phyloP scores from a whole-genome alignment of 53 echinoderm and acorn worm species.

The Patiria pectinifera region DNA sequence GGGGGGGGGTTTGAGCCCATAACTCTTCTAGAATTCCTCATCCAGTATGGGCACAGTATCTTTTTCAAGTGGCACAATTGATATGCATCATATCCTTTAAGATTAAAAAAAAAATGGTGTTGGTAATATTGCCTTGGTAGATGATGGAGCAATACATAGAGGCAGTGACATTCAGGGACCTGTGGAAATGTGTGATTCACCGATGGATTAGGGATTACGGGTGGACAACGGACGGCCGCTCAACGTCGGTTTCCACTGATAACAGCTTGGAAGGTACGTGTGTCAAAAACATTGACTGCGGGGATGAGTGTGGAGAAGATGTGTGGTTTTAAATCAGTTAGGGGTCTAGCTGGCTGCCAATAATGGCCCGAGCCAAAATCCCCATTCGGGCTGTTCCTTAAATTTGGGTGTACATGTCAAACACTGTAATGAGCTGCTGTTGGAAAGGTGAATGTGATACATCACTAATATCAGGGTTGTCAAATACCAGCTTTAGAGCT shows the following conservation, averaged over 20 bases:
- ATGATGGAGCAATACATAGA: constrained; percentile 81
- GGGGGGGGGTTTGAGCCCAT: too few relatives aligned
- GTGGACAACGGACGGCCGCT: constrained; percentile 81
- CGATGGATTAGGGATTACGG: constrained; percentile 92
- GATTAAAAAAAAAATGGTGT: background rate
- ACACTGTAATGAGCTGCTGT: too few relatives aligned
- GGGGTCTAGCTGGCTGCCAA: too few relatives aligned
- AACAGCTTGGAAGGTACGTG: constrained; percentile 42
- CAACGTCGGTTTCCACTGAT: constrained; percentile 63
- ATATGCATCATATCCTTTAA: background rate
- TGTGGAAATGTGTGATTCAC: constrained; percentile 89
- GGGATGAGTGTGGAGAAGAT: background rate
- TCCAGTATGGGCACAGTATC: too few relatives aligned
- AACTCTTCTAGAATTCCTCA: too few relatives aligned
- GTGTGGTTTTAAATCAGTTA: too few relatives aligned
- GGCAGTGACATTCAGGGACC: constrained; percentile 83
- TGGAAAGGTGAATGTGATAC: too few relatives aligned
- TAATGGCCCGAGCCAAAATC: too few relatives aligned
- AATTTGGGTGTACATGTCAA: too few relatives aligned
- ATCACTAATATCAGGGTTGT: too few relatives aligned
- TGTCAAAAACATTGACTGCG: background rate
- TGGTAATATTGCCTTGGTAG: constrained; percentile 7
- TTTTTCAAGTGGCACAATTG: background rate
- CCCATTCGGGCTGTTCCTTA: too few relatives aligned
- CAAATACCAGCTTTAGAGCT: too few relatives aligned